Base-by-base conservation (phyloP, 2,797 vertebrate species). In the Ctenopoma multispine region DNA sequence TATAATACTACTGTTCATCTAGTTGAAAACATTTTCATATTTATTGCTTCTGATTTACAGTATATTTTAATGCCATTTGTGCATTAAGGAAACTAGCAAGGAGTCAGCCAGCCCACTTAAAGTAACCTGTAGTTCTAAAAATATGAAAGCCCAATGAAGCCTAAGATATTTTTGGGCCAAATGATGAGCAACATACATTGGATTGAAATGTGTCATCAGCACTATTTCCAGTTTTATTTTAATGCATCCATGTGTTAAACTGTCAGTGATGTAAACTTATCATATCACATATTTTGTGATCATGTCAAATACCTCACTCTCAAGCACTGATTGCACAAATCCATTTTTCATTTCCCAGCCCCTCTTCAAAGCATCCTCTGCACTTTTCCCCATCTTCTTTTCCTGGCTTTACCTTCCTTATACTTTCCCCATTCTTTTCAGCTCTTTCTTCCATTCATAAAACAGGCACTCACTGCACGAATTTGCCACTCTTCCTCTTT, bases 381-480 rank as follows among this genome's bases (percentile, higher is more conserved):
- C 23, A 64, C 69, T 43, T 50, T 12, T 54, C 31, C 47, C 21
- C 44, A 15, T 11, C 60, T 6, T 68, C 40, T 20, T 21, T 31
- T 49, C 48, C 38, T 27, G 13, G 18, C 67, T 73, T 31, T 34
- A 4, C 21, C 15, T 44, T 61, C 41, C 44, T 20, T 49, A 36
- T 8, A 12, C 7, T 65, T 43, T 61, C n/a, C 54, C 23, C 3
- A 41, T 70, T 70, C 53, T n/a, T 38, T 24, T 44, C 11, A 36
- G 0, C 29, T 48, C 20, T 40, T 65, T 73, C 47, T 44, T 56
- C 27, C 61, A 38, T 27, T 67, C 27, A 75, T 41, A 51, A 79
- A 75, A 70, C 55, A 46, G 43, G 5, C 58, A 53, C 48, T 44
- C 57, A 48, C 69, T 48, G 40, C 61, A 78, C 44, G 62, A 76